Base-by-base conservation (phyloP, 2,113 vertebrate genomes). In the Lepus timidus region DNA sequence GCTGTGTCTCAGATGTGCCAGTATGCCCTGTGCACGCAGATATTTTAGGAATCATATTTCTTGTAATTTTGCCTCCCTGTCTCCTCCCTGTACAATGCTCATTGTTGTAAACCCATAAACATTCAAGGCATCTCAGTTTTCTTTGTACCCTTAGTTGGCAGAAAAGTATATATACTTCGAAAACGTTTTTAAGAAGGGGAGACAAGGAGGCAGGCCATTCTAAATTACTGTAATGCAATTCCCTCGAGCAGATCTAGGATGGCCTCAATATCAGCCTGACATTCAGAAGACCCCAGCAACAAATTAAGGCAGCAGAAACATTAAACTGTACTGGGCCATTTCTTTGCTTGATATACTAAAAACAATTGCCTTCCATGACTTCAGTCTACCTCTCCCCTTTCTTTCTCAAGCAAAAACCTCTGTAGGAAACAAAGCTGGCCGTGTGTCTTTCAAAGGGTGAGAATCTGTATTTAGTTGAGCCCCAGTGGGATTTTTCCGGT, bases 401-500 rank as follows among this genome's bases (percentile, higher is more conserved):
- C 44, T 44, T 44, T 52, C 27, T 68, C 31, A 55, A 4, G 10
- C 9, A 71, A 39, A 76, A 91, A 89, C 33, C 70, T 74, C 65
- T 73, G 62, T 51, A 91, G 49, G 84, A 92, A 55, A 84, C 70
- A 85, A 90, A 85, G 44, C 62, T 25, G n/a, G 73, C 62, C n/a
- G 1, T 14, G 23, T 91, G 4, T 74, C 73, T 88, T 85, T 95
- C 80, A 90, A 76, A 94, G 23, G 44, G 68, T 49, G 39, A 88
- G 13, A 75, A 55, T 93, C 27, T 90, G 79, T 92, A 51, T 74
- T 92, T 96, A 97, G 44, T 82, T 44, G 71, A 87, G 87, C 80
- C 82, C 22, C 95, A 86, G 36, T 52, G 97, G 74, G 88, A 92
- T 83, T 95, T 98, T 97, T 70, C 71, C 85, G 86, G 58, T 44